Conservation (phyloP, 2,113 vertebrate genomes). For the Rousettus leschenaultii region DNA sequence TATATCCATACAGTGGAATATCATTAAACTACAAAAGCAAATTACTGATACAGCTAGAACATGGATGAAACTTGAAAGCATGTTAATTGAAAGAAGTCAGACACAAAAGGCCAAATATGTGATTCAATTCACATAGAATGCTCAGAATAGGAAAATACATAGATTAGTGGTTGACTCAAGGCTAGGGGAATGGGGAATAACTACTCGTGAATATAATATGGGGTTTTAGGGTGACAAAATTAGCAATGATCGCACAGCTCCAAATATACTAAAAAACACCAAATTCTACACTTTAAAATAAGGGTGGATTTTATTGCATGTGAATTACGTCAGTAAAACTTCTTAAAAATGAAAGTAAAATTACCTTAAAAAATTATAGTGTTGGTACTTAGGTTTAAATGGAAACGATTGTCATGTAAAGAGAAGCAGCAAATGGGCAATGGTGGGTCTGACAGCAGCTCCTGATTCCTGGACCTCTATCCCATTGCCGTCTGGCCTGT, state of each 20-base stretch:
- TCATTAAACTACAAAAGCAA: background rate
- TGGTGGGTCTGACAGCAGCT: background rate
- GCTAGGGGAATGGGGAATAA: background rate
- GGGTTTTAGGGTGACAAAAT: background rate
- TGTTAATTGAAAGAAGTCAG: background rate
- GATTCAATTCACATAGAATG: background rate
- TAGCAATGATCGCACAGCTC: background rate
- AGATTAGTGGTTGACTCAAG: background rate
- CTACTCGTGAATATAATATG: background rate
- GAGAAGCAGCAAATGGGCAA: background rate
- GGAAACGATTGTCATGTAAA: background rate
- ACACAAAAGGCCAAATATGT: background rate
- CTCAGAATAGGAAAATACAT: background rate
- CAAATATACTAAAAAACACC: background rate
- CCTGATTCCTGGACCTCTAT: background rate
- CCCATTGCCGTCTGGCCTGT: background rate
- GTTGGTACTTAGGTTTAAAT: background rate
- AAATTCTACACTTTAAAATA: background rate
- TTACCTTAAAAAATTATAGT: background rate
- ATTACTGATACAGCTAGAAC: background rate
- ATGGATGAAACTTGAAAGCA: background rate
- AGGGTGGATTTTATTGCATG: too few relatives aligned
- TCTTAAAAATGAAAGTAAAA: background rate
- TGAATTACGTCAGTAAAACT: background rate
- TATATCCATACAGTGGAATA: background rate